Base-by-base conservation (phyloP, 1,140 invertebrate species). In the Drosophila nigrodunni region DNA sequence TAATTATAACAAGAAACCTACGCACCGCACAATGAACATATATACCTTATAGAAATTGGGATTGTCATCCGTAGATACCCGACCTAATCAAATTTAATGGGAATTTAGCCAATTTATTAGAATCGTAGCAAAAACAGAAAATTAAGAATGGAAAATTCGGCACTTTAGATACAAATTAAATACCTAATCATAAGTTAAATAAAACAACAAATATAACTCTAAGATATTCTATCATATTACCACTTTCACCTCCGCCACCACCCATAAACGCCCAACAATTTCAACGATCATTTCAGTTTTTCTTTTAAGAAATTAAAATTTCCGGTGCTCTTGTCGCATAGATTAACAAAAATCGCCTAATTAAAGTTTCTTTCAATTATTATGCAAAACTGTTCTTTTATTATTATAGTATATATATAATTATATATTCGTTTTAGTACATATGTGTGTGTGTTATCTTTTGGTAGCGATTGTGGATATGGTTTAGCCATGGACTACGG, bases 101-200 rank as follows among this genome's bases (percentile, higher is more conserved):
- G 77, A 83, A 87, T 74, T 74, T 87, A 87, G 83, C 83, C 69
- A 87, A 87, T 87, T 87, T 87, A 69, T 80, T 88, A 88, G 73
- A 77, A 68, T 50, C 46, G 73, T 88, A 88, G 83, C 54, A 65
- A 69, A 78, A 77, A 66, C 7, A 66, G 62, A 67, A 2, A 35
- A 57, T 55, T 55, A 65, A 50, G 69, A 44, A 55, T 34, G 13
- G n/a, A 35, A 41, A 55, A 52, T 59, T 71, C 13, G 73, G 68
- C 68, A 71, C 49, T 83, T 80, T 77, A 77, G 72, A 74, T 74
- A 88, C 58, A 83, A 80, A 80, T 34, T 62, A 67, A 71, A 68
- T 21, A 50, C 49, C 44, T 82, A 78, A 85, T 49, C 41, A 61
- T 74, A 74, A 70, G 72, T 74, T 79, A 18, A 30, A 81, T 30